Conservation (phyloP, 2,113 vertebrate genomes). For the Protobothrops mucrosquamatus region DNA sequence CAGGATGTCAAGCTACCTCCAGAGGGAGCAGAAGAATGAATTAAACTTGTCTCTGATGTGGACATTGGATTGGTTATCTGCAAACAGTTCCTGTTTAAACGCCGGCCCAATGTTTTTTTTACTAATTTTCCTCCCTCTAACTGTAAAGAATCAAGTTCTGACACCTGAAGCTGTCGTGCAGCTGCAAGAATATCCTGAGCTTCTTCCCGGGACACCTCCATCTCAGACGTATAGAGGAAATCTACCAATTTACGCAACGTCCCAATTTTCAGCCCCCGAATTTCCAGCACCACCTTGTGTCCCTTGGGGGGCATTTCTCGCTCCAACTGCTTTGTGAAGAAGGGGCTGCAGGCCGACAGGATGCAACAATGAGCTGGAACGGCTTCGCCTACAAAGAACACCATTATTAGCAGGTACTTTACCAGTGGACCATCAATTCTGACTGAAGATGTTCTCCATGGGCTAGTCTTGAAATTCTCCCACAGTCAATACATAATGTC, state of each 20-base stretch:
- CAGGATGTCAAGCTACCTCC: conserved; percentile 3
- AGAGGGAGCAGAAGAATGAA: not conserved
- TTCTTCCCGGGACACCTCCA: conserved; percentile 74
- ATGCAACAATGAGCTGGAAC: conserved; percentile 84
- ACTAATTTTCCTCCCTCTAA: conserved; percentile 66
- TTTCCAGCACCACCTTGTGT: conserved; percentile 71
- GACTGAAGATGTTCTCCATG: not conserved
- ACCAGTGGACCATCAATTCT: not conserved
- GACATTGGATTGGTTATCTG: not conserved
- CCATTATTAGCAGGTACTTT: not conserved
- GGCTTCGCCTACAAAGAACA: conserved; percentile 72
- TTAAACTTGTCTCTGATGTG: conserved; percentile 11
- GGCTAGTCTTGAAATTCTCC: not conserved
- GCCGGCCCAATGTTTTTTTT: conserved; percentile 49
- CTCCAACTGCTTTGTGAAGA: conserved; percentile 76
- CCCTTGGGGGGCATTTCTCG: conserved; percentile 57
- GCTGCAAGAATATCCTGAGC: conserved; percentile 77
- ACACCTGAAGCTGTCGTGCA: conserved; percentile 74
- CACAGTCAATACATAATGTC: not conserved
- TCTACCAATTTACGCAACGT: conserved; percentile 80
- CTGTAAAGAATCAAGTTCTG: conserved; percentile 69
- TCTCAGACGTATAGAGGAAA: conserved; percentile 82
- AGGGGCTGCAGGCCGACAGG: conserved; percentile 83
- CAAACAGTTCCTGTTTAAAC: conserved; percentile 66
- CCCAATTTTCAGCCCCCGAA: conserved; percentile 71